These are phyloP conservation scores for Ciconia nigra DNA, from an alignment of 2,797 vertebrate genomes.

Conservation along the genomic window DNA sequence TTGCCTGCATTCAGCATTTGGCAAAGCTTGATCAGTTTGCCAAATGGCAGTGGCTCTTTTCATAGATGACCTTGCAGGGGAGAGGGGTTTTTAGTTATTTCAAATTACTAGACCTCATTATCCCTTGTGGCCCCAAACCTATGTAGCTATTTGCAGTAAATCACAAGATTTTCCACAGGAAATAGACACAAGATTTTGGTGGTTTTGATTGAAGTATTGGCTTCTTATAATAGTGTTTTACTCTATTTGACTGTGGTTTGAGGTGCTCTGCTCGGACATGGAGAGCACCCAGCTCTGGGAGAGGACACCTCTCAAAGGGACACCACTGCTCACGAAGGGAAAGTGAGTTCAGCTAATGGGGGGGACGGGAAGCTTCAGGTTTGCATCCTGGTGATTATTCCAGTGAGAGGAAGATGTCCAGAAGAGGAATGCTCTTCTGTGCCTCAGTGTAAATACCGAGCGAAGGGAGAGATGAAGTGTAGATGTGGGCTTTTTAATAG, in stretches of 20 bases:
- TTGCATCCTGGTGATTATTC: neutral
- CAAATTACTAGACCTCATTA: neutral
- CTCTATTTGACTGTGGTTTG: neutral
- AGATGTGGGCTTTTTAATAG: neutral
- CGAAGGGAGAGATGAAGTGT: neutral
- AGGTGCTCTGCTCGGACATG: neutral
- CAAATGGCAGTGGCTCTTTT: slow-evolving; percentile 9
- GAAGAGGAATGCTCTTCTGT: neutral
- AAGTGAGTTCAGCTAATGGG: neutral
- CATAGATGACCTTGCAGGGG: neutral
- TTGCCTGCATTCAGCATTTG: neutral
- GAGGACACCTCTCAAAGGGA: neutral
- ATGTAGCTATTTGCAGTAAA: neutral
- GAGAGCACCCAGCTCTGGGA: neutral
- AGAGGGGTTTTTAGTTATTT: neutral
- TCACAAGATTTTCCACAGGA: neutral
- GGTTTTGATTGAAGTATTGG: neutral
- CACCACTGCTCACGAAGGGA: too few species aligned
- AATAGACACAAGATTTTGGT: neutral
- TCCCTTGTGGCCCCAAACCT: too few species aligned
- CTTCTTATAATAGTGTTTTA: neutral
- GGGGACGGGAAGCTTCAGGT: neutral
- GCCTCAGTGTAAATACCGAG: neutral
- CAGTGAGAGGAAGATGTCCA: neutral
- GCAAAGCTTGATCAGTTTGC: neutral